These are phyloP conservation scores for Balanococcus diminutus DNA, from an alignment of 2,888 invertebrate genomes.

Conservation along the genomic window DNA sequence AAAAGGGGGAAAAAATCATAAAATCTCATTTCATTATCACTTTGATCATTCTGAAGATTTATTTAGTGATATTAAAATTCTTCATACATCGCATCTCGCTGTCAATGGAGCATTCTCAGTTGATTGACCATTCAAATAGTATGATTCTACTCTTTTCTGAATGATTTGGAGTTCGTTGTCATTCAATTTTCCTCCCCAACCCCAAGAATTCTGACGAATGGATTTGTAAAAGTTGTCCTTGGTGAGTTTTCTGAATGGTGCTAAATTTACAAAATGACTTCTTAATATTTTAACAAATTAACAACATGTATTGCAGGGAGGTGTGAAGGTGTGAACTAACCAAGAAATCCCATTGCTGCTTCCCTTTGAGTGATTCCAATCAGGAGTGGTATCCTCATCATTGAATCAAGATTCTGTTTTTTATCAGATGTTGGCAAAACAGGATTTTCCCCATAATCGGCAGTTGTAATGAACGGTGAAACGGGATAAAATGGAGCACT, in stretches of 20 bases:
- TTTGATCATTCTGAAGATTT: not conserved
- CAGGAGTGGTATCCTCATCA: not conserved
- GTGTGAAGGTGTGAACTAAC: not conserved
- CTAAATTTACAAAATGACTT: not conserved
- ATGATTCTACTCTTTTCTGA: not conserved
- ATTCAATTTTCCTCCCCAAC: not conserved
- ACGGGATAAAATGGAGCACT: not conserved
- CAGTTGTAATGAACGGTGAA: not conserved
- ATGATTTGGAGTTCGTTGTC: not conserved
- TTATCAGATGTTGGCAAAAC: not conserved
- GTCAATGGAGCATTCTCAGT: not conserved
- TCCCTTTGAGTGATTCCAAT: not conserved
- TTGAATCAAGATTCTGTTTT: not conserved
- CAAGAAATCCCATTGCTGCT: not conserved
- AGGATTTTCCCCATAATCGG: not conserved
- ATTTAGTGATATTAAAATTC: not conserved
- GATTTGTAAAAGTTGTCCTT: not conserved
- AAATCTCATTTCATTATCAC: not conserved
- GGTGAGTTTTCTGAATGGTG: not conserved
- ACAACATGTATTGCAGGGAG: too few species aligned
- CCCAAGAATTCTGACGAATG: not conserved
- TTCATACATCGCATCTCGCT: not conserved
- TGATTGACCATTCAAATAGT: not conserved
- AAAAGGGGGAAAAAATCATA: not conserved
- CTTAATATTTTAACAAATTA: too few species aligned